Evolutionary conservation across 2,888 invertebrate genomes (phyloP), one percentile per base, ranked within the genome.

Genomic region (Empis livida): DNA sequence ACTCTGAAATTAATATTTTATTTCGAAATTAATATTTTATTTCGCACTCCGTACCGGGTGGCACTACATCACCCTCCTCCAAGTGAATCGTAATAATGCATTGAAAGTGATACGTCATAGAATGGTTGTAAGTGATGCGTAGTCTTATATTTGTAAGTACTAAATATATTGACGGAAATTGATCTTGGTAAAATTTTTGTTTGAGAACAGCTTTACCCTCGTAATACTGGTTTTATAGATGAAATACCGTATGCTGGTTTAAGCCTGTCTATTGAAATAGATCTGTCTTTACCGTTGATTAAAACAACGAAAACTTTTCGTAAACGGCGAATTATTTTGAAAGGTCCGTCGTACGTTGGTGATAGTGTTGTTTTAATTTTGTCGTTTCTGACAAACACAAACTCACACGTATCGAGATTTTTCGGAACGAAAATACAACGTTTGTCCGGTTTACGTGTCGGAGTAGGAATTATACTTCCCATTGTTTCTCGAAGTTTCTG

Each of bases 241-340:
- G 10, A n/a, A n/a, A 35, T 35, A 8, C n/a, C 10, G n/a, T 5
- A 45, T 10, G 45, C 45, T 3, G 45, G 45, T 17, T 31, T 45
- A 16, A 45, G 10, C 8, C 20, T 15, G 20, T 45, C 32, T 20
- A 45, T 40, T 11, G 39, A 40, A 10, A 45, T 14, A 32, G 41
- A 31, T 15, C 20, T 20, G 16, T 48, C 43, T 48, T 27, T 48
- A 9, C 30, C 44, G 40, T 48, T 48, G 2, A 42, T 41, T 14
- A 43, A 14, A 1, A 42, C 23, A 2, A 48, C 16, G 13, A 20
- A 48, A 35, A 14, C 30, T 44, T 42, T 48, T 20, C 48, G 39
- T 6, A 37, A 10, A 10, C 15, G 23, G 31, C 37, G 41, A 10
- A 42, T 32, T 23, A 48, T 40, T 31, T 42, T 37, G 30, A 37